Conservation (phyloP, 2,113 vertebrate species). For the Penelope pileata region DNA sequence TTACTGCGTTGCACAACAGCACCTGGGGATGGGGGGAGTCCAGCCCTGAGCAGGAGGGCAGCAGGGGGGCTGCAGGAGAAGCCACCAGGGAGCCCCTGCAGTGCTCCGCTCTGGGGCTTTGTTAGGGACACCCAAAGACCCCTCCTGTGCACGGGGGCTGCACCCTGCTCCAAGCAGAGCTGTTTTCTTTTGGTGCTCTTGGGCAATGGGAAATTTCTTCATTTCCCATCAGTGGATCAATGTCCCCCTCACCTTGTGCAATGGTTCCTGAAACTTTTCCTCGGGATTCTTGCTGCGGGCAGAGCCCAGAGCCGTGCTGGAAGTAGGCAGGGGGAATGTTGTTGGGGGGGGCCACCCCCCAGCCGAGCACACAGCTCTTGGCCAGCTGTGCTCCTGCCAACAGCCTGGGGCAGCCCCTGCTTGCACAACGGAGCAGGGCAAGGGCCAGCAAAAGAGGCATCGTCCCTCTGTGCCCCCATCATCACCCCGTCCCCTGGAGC, state of each 20-base stretch:
- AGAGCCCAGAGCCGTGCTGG: neutral
- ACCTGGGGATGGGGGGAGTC: neutral
- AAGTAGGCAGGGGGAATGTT: neutral
- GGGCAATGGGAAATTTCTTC: slow-evolving; percentile 40
- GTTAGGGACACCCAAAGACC: neutral
- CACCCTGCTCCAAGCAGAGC: neutral
- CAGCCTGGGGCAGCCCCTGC: neutral
- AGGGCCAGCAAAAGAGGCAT: neutral
- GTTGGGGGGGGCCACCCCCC: rapidly evolving
- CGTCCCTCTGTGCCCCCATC: rapidly evolving
- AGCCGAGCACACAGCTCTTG: neutral
- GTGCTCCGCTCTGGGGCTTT: neutral
- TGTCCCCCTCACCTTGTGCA: neutral
- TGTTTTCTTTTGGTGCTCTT: slow-evolving; percentile 1
- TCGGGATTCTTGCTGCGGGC: neutral
- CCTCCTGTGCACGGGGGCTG: neutral
- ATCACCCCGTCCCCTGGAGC: neutral
- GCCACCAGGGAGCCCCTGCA: rapidly evolving
- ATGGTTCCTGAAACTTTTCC: neutral
- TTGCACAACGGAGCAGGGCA: rapidly evolving
- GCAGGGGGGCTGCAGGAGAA: neutral
- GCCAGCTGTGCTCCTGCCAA: neutral
- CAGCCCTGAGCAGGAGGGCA: neutral
- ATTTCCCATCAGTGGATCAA: neutral
- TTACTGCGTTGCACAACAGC: neutral